Base-by-base conservation (phyloP, 2,113 vertebrate genomes). In the Piprites chloris region DNA sequence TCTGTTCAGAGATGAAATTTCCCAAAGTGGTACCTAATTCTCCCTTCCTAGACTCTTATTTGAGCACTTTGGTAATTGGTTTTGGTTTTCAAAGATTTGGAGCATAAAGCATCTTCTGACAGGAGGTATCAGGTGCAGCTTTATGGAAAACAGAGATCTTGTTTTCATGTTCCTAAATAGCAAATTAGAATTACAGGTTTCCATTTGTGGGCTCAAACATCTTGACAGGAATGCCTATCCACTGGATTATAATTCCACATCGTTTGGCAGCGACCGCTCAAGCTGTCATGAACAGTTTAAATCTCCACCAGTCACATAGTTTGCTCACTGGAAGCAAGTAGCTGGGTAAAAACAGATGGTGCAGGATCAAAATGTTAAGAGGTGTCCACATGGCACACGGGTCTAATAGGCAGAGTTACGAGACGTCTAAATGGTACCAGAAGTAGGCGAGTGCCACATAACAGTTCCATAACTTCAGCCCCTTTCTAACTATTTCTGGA, bases 101-200 rank as follows among this genome's bases (percentile, higher is more conserved):
- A 89, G 23, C 9, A 66, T 32, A 75, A 82, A n/a, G 12, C 13
- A 1, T 63, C 77, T 69, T 78, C 78, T 87, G 67, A 80, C 37
- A 81, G 68, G 18, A 68, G 49, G 16, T 53, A 90, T 53, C 85
- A 96, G 93, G 84, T 91, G 58, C 53, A 82, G 35, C 27, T 75
- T 90, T 72, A 87, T 75, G 11, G n/a, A 74, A 92, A 94, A 82
- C 14, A 77, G 2, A 72, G 68, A 37, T 63, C 47, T 41, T 55
- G 41, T 91, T 95, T 93, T 85, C 66, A 65, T 74, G 47, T 52
- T 66, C 55, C 42, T 89, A 86, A 87, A 92, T 28, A 87, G 55
- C 16, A 89, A 79, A 91, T 68, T 50, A 82, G 74, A 96, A 94
- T 74, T 69, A 93, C 50, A 72, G 80, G 50, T 89, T 94, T 89